These are phyloP conservation scores for Cromileptes altivelis DNA, from an alignment of 2,113 vertebrate species.

Conservation along the genomic window DNA sequence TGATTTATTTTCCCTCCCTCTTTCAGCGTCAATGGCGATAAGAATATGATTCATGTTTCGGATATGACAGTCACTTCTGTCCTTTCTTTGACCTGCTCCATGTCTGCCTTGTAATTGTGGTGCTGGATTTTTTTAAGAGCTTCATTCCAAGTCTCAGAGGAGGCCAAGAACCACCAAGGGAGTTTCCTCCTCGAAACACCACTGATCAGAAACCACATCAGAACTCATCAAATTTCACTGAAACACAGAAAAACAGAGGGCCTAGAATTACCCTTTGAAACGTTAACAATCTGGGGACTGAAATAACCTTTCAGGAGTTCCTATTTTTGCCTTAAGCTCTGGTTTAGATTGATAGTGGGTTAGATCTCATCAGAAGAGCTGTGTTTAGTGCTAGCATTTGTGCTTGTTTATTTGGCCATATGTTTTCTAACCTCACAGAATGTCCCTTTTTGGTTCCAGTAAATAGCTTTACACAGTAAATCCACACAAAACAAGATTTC, in stretches of 20 bases:
- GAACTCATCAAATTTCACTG: slow-evolving; percentile 74
- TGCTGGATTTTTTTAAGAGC: slow-evolving; percentile 61
- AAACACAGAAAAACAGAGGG: slow-evolving; percentile 62
- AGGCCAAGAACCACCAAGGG: slow-evolving; percentile 81
- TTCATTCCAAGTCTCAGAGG: slow-evolving; percentile 69
- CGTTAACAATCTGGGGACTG: slow-evolving; percentile 62
- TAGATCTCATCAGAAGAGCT: slow-evolving; percentile 47
- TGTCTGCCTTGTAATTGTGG: slow-evolving; percentile 76
- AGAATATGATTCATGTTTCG: slow-evolving; percentile 66
- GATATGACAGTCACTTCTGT: slow-evolving; percentile 64
- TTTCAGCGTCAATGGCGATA: slow-evolving; percentile 44
- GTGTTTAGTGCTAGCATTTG: slow-evolving; percentile 54
- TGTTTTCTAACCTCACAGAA: slow-evolving; percentile 54
- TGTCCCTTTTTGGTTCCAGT: slow-evolving; percentile 49
- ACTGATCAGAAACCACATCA: slow-evolving; percentile 83
- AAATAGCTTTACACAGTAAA: slow-evolving; percentile 37
- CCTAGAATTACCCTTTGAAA: slow-evolving; percentile 76
- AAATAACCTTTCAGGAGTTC: slow-evolving; percentile 70
- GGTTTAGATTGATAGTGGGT: slow-evolving; percentile 64
- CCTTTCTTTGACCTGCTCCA: slow-evolving; percentile 75
- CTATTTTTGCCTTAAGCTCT: slow-evolving; percentile 57
- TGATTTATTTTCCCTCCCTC: slow-evolving; percentile 45
- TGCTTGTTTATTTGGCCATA: slow-evolving; percentile 55
- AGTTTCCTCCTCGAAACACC: slow-evolving; percentile 75
- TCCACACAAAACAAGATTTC: slow-evolving; percentile 36